Evolutionary conservation across 2,888 invertebrate species (phyloP).

Genomic region (Drosophila parthenogenetica): DNA sequence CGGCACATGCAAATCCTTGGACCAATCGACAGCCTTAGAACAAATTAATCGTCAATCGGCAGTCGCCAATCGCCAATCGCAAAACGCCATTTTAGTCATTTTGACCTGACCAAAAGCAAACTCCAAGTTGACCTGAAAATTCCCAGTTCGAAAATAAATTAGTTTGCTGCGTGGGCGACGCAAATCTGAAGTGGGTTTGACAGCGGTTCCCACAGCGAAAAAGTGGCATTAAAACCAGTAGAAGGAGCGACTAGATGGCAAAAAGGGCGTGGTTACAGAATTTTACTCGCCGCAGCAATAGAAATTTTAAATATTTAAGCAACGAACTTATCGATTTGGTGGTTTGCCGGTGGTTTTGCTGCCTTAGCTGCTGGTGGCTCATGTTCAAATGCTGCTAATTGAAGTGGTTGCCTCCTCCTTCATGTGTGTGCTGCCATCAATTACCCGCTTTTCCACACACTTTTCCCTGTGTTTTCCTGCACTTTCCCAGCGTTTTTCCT

Average conservation of each 20-base stretch:
- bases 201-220: constrained; percentile 50
- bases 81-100: constrained; percentile 45
- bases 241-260: not conserved
- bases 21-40: constrained; percentile 59
- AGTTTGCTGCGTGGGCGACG: constrained; percentile 73
- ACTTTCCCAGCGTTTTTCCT: not conserved
- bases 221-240: not conserved
- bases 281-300: constrained; percentile 30
- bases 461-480: constrained; percentile 3
- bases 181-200: constrained; percentile 79
- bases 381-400: constrained; percentile 68
- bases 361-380: constrained; percentile 10
- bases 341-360: constrained; percentile 17
- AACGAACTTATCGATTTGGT: constrained; percentile 65
- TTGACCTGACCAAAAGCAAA: constrained; percentile 13
- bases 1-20: constrained; percentile 62
- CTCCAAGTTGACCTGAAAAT: constrained; percentile 50
- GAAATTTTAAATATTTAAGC: constrained; percentile 67
- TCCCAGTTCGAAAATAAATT: constrained; percentile 76
- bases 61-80: constrained; percentile 47
- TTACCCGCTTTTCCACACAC: constrained; percentile 63
- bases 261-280: constrained; percentile 5
- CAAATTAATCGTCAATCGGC: constrained; percentile 72
- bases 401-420: constrained; percentile 63
- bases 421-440: constrained; percentile 61